These are phyloP conservation scores for Erythrolamprus reginae DNA, from an alignment of 2,113 vertebrate genomes.

Conservation along the genomic window DNA sequence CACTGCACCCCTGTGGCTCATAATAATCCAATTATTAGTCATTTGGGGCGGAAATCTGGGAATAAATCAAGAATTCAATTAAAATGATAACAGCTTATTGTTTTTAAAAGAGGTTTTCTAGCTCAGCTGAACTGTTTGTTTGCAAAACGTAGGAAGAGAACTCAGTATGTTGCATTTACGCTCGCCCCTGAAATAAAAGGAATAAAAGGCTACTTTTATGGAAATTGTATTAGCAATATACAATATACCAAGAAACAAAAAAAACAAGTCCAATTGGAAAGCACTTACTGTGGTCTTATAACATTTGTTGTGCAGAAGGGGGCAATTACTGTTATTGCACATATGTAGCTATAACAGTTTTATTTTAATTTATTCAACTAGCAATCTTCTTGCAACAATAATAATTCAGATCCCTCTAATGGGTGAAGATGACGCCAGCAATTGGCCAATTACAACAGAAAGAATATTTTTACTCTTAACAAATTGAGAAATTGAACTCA, in stretches of 20 bases:
- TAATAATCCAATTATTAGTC: not conserved
- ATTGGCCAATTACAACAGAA: not conserved
- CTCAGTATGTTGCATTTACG: constrained; percentile 42
- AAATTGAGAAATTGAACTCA: not conserved
- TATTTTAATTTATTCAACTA: not conserved
- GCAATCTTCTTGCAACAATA: not conserved
- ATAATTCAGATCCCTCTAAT: not conserved
- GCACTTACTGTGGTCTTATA: not conserved
- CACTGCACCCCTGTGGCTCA: too few relatives aligned
- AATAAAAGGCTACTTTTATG: constrained; percentile 45
- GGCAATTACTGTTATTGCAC: not conserved
- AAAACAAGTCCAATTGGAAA: not conserved
- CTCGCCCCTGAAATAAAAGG: constrained; percentile 31
- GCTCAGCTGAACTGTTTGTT: constrained; percentile 47
- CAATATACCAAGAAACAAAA: not conserved
- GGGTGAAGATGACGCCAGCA: not conserved
- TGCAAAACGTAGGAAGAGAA: constrained; percentile 39
- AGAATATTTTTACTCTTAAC: not conserved
- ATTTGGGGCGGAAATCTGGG: constrained; percentile 10
- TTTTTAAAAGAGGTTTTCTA: constrained; percentile 34
- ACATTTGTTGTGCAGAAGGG: not conserved
- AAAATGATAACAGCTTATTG: constrained; percentile 48
- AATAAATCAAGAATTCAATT: constrained; percentile 53
- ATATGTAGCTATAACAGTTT: not conserved
- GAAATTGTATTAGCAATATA: constrained; percentile 6